Evolutionary conservation across 2,797 vertebrate genomes (phyloP), one percentile per base, ranked within the genome.

Genomic region (Semotilus atromaculatus): DNA sequence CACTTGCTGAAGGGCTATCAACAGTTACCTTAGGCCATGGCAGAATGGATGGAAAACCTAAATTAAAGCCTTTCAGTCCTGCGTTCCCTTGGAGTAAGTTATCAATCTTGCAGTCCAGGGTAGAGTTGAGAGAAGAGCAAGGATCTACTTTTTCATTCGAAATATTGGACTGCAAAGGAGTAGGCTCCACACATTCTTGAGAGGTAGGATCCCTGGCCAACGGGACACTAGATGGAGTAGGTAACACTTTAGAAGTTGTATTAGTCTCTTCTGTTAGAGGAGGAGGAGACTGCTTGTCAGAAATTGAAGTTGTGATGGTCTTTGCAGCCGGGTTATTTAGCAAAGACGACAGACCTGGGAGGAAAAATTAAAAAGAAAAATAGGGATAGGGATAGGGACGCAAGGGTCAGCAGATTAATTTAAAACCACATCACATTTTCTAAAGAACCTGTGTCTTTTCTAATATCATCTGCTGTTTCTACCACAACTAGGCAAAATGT

Each of bases 61-160:
- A 89, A 89, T 97, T 97, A 48, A 98, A 94, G 31, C 96, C 94
- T 11, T 93, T 97, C 86, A 98, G 96, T 10, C 95, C 96, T 0
- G 96, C 96, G 88, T 98, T 98, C 21, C 95, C 97, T 90, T 97
- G 97, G 81, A 99, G 90, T 89, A 99, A 98, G 87, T 93, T 98
- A 92, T 98, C 97, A 83, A 99, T 99, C 93, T 99, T 99, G 89
- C 97, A 96, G 90, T 99, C 98, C 91, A 99, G 91, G 81, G 94
- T 95, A 8, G 90, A 91, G 13, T 95, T 97, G 40, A 85, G 31
- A 14, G 92, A 91, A 5, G 91, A 78, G 11, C 26, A 2, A 3
- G 90, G 76, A 3, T 88, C 58, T 8, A 88, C 86, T 5, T 84
- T 29, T 13, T 94, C 91, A 5, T 90, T 66, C 5, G 82, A 82